Base-by-base conservation (phyloP, 2,113 vertebrate genomes). In the Caracal caracal region DNA sequence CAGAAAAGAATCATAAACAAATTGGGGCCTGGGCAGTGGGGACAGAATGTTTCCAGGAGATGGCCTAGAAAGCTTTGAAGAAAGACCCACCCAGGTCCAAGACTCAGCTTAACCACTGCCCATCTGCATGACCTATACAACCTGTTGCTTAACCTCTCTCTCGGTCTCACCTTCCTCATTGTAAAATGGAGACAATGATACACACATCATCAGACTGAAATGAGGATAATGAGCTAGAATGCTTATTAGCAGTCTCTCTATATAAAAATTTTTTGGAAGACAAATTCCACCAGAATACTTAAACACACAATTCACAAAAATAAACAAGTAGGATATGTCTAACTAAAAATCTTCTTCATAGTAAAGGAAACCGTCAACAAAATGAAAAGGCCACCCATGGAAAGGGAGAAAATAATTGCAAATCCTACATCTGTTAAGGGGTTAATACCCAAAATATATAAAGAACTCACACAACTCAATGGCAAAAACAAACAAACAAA, bases 1-100 rank as follows among this genome's bases (percentile, higher is more conserved):
- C 5, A 40, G 56, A 80, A 30, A n/a, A 53, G 80, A 1, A 47
- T 66, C 28, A 20, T 35, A 43, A 82, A 73, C 28, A 30, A 47
- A 70, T 0, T 12, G 1, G 51, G 26, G 40, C 24, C 1, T 0
- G 20, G 33, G 8, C 9, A 40, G n/a, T 3, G 7, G 5, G 19
- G 5, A 35, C 3, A 12, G 22, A 37, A 20, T 2, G 33, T 61
- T 40, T 53, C 40, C 6, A 24, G 17, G 28, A 84, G 6, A 85
- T 33, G 15, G 19, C 59, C 19, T 0, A 13, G 80, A 78, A 4
- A 40, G 26, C 9, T 59, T 20, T 68, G 79, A 26, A 76, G 53
- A 30, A 28, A 59, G 30, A 59, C 11, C 13, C 53, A 49, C 6
- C 6, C 19, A 53, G 9, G 28, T 16, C 47, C 63, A 61, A 66